Conservation (phyloP, 1,140 invertebrate genomes). For the Limonius californicus region DNA sequence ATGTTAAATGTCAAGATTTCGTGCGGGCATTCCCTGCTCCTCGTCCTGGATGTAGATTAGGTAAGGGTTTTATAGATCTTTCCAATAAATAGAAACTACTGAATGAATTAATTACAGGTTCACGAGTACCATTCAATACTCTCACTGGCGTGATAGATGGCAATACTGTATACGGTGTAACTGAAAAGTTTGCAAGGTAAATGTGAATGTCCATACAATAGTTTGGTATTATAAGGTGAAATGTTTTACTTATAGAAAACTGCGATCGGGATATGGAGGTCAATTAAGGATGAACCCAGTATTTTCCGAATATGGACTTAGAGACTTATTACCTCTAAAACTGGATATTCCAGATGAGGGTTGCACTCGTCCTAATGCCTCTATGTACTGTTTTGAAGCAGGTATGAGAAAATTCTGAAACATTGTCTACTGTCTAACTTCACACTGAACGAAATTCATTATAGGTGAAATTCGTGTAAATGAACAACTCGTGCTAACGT, state of each 20-base stretch:
- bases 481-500: constrained; percentile 85
- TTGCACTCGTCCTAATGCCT: constrained; percentile 82
- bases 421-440: no score
- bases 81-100: no score
- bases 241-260: constrained; percentile 55
- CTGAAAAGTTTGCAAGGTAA: constrained; percentile 69
- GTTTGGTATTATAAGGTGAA: background rate
- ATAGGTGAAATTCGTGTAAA: constrained; percentile 90
- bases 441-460: no score
- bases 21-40: constrained; percentile 80
- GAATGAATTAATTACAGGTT: constrained; percentile 32
- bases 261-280: constrained; percentile 74
- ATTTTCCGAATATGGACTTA: constrained; percentile 81
- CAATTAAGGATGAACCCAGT: constrained; percentile 83
- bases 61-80: no score
- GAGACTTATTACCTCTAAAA: constrained; percentile 86
- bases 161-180: constrained; percentile 82
- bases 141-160: constrained; percentile 77
- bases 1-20: constrained; percentile 82
- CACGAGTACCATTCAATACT: constrained; percentile 76
- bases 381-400: constrained; percentile 89
- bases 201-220: no score
- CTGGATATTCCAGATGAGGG: constrained; percentile 87
- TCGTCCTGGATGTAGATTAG: constrained; percentile 76
- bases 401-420: no score